Conservation (phyloP, 2,797 vertebrate genomes). For the Cossypha caffra region DNA sequence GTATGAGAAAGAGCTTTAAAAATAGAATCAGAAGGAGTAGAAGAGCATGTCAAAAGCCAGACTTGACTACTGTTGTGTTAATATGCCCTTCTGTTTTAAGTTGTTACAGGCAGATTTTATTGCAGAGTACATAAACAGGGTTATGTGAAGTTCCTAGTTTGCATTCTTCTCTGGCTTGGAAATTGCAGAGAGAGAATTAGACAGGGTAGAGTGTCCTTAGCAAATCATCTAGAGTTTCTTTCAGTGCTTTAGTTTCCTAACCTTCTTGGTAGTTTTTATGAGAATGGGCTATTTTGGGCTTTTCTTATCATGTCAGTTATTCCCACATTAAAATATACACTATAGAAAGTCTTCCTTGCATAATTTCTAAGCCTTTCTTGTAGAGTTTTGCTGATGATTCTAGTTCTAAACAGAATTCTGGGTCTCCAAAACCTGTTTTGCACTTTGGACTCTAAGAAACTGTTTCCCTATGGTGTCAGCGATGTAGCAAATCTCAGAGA, state of each 20-base stretch:
- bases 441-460: not conserved
- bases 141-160: not conserved
- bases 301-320: not conserved
- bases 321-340: not conserved
- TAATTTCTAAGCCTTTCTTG: not conserved
- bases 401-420: not conserved
- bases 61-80: not conserved
- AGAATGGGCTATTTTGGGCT: not conserved
- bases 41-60: not conserved
- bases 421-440: not conserved
- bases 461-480: fast-evolving
- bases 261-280: not conserved
- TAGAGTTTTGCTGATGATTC: not conserved
- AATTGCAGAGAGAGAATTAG: not conserved
- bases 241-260: not conserved
- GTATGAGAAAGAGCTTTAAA: not conserved
- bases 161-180: not conserved
- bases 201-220: not conserved
- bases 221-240: not conserved
- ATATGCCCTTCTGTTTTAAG: not conserved
- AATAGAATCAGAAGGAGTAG: not conserved
- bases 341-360: not conserved
- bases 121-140: not conserved
- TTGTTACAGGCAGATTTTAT: not conserved
- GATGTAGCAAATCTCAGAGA: not conserved